Evolutionary conservation across 92 coral and sea anemone species (phyloP), one percentile per base, ranked within the genome.

Genomic region (Epizoanthus rinbou): DNA sequence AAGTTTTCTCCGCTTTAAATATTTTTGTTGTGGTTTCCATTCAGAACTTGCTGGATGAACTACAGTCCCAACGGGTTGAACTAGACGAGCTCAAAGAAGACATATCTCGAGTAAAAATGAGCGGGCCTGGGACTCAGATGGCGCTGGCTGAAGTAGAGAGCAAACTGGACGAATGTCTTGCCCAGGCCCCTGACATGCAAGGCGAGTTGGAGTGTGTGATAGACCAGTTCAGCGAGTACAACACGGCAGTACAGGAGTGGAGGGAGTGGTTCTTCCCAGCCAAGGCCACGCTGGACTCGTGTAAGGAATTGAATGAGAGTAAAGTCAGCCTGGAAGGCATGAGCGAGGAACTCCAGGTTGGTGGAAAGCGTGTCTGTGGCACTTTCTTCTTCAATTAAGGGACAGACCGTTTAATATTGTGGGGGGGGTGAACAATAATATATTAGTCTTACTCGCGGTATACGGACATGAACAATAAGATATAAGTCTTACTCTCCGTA

Each of bases 211-310:
- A 94, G 74, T 83, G 88, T 86, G 98, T 97, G 19, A 89, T 90
- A 45, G 95, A 90, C 75, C 98, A 91, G 81, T 93, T 94, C 67
- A 81, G 81, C 24, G 97, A 91, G 73, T 97, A 91, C 52, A 88
- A 85, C 73, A 79, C 84, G 31, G 91, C 94, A 41, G 99, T 94
- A 22, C 93, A 91, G 60, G 99, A 97, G 83, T 97, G 99, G 99
- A 72, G 91, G 33, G 88, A 90, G 76, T 97, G 99, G 99, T 94
- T 97, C 88, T 82, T 85, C 19, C 93, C 94, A 28, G 99, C 99
- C 16, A 88, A 87, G 88, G 95, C 95, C 33, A 90, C 92, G 28
- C 89, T 97, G 15, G 94, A 87, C 73, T 87, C 83, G 59, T 97
- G 99, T 35, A 85, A 88, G 63, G 91, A 87, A 33, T 75, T 80